phyloP scores from a whole-genome alignment of 1,140 invertebrate genomes.

The Druon quercuslanigerum region DNA sequence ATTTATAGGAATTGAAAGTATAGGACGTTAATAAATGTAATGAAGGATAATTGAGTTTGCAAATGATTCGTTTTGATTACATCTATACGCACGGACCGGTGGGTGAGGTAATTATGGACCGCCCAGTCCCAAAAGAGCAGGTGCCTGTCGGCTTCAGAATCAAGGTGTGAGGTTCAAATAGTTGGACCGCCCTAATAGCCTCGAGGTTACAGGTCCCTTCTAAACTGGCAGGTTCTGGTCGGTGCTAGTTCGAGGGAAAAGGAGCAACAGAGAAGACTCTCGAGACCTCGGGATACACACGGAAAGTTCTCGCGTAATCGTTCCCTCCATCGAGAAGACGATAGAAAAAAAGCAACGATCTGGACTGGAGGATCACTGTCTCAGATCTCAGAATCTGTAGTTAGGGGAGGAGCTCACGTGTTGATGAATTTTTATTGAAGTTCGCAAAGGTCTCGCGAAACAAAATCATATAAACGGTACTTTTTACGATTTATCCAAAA shows the following conservation, averaged over 20 bases:
- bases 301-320: slow-evolving; percentile 23
- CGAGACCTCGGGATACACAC: slow-evolving; percentile 9
- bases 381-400: slow-evolving; percentile 21
- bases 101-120: slow-evolving; percentile 71
- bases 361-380: slow-evolving; percentile 7
- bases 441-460: neutral
- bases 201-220: slow-evolving; percentile 70
- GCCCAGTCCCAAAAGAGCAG: slow-evolving; percentile 73
- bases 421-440: slow-evolving; percentile 31
- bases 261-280: slow-evolving; percentile 8
- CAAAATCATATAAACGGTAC: slow-evolving; percentile 23
- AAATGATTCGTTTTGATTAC: slow-evolving; percentile 74
- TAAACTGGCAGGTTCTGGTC: slow-evolving; percentile 47
- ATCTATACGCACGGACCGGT: slow-evolving; percentile 63
- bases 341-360: neutral
- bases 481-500: slow-evolving; percentile 26
- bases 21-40: slow-evolving; percentile 66
- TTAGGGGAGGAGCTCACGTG: slow-evolving; percentile 24
- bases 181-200: slow-evolving; percentile 72
- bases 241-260: slow-evolving; percentile 23
- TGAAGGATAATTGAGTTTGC: slow-evolving; percentile 74
- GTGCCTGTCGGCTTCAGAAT: slow-evolving; percentile 70
- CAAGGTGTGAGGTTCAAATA: slow-evolving; percentile 75
- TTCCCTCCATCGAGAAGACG: slow-evolving; percentile 33
- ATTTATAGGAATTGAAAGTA: slow-evolving; percentile 19